A percentile compares a stretch with the other conserved stretches of the same genome.
These are phyloP conservation scores for Ferrisia virgata DNA, from an alignment of 2,888 invertebrate genomes.

Conservation along the genomic window DNA sequence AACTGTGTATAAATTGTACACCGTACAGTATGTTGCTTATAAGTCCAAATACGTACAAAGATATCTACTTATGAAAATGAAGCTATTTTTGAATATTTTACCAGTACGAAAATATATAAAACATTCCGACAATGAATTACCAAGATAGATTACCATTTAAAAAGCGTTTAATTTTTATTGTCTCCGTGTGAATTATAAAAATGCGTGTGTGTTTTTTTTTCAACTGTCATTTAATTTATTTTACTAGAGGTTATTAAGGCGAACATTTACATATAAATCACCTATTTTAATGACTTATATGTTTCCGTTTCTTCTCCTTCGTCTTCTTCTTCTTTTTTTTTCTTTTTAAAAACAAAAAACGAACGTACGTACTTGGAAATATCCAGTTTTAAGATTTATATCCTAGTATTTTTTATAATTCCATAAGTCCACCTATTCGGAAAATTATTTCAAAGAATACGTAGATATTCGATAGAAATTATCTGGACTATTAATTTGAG, in stretches of 20 bases:
- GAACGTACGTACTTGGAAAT: not conserved
- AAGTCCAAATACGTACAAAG: too few species aligned
- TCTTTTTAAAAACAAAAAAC: slow-evolving; percentile 34
- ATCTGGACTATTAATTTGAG: not conserved
- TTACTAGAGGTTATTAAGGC: slow-evolving; percentile 21
- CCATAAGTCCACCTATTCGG: not conserved
- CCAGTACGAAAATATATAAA: not conserved
- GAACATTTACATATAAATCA: slow-evolving; percentile 39
- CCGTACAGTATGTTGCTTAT: too few species aligned
- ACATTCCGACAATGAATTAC: not conserved
- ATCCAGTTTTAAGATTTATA: slow-evolving; percentile 37
- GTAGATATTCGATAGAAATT: not conserved
- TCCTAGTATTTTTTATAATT: slow-evolving; percentile 24
- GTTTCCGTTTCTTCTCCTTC: not conserved
- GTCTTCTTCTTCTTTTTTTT: not conserved
- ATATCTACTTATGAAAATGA: not conserved
- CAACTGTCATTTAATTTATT: slow-evolving; percentile 27
- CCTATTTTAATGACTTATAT: slow-evolving; percentile 9
- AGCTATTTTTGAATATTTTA: not conserved
- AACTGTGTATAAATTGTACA: too few species aligned
- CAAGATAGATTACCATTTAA: slow-evolving; percentile 26
- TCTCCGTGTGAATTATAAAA: slow-evolving; percentile 18
- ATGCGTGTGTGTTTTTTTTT: not conserved
- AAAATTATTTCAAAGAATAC: slow-evolving; percentile 17
- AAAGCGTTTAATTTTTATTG: slow-evolving; percentile 29